A percentile compares a stretch with the other conserved stretches of the same genome.
These are phyloP conservation scores for Arctocebus calabarensis DNA, from an alignment of 2,797 vertebrate genomes.

Conservation along the genomic window DNA sequence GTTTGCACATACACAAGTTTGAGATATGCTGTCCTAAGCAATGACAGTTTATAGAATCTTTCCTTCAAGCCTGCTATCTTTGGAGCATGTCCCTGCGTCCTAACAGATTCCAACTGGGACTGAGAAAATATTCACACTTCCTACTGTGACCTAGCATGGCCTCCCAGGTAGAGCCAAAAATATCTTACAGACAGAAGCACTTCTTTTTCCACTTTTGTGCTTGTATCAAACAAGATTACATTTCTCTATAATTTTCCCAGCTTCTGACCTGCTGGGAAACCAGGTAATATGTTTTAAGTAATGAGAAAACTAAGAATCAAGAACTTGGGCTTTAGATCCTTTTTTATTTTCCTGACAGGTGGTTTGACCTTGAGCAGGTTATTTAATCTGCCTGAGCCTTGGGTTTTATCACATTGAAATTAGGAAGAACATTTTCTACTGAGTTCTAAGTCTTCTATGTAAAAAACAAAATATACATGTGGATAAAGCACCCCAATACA, in stretches of 20 bases:
- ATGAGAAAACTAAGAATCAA: neutral
- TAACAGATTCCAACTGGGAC: neutral
- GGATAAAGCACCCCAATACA: neutral
- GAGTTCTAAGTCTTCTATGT: constrained; percentile 12
- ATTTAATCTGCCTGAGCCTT: neutral
- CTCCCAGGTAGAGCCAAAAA: neutral
- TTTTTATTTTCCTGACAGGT: neutral
- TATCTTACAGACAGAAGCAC: neutral
- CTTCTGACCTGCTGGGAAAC: neutral
- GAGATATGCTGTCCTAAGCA: neutral
- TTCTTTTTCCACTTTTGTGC: neutral
- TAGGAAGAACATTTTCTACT: neutral
- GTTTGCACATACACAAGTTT: neutral
- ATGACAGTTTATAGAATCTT: neutral
- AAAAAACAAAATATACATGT: neutral
- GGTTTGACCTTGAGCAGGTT: neutral
- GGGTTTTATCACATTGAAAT: neutral
- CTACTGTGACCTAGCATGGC: neutral
- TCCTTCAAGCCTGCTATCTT: neutral
- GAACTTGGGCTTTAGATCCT: too few species aligned
- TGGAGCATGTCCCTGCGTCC: neutral
- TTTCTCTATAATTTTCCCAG: neutral
- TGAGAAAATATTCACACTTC: neutral
- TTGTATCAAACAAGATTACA: neutral
- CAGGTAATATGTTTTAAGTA: neutral